A percentile compares a stretch with the other conserved stretches of the same genome.
Conservation (phyloP, 2,888 invertebrate species). For the Uloborus plumipes region DNA sequence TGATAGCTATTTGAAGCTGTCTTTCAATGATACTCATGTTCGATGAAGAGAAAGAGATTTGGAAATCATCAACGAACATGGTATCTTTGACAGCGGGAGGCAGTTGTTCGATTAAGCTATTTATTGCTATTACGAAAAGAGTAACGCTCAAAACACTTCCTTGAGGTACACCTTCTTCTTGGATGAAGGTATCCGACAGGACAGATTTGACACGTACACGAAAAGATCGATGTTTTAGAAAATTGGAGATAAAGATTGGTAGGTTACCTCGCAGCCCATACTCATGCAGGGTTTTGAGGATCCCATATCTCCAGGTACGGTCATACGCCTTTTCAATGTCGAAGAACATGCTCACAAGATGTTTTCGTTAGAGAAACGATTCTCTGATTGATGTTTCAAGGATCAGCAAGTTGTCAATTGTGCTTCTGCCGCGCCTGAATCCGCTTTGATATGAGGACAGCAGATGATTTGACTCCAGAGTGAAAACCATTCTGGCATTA, state of each 20-base stretch:
- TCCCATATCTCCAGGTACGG: slow-evolving; percentile 58
- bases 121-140: slow-evolving; percentile 13
- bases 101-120: too few species aligned
- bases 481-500: slow-evolving; percentile 65
- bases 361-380: slow-evolving; percentile 65
- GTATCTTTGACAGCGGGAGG: not conserved
- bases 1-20: slow-evolving; percentile 4
- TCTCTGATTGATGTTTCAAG: slow-evolving; percentile 64
- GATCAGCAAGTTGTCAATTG: not conserved
- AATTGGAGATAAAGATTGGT: slow-evolving; percentile 46
- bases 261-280: slow-evolving; percentile 62
- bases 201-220: not conserved
- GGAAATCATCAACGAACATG: slow-evolving; percentile 7
- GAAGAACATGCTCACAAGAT: slow-evolving; percentile 66
- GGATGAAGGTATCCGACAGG: slow-evolving; percentile 72
- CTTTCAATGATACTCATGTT: not conserved
- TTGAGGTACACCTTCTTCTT: slow-evolving; percentile 31
- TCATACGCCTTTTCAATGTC: slow-evolving; percentile 63
- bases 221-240: not conserved
- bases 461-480: slow-evolving; percentile 6
- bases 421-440: not conserved
- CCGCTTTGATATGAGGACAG: slow-evolving; percentile 11
- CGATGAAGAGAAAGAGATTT: not conserved
- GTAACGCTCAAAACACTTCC: slow-evolving; percentile 8
- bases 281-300: slow-evolving; percentile 37